Conservation (phyloP, 1,140 invertebrate species). For the Zaprionus gabonicus region DNA sequence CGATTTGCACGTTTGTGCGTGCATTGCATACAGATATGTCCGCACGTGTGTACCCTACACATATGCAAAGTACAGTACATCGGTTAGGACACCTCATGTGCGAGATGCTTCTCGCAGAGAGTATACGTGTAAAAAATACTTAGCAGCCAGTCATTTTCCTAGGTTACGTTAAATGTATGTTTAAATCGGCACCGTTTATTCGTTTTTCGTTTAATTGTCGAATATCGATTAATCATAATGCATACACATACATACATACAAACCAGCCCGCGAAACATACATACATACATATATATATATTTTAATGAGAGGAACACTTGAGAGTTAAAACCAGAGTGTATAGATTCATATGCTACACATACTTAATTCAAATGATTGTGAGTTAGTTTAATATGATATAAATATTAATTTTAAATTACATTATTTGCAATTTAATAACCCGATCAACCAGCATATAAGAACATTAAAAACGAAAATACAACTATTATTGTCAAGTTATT, state of each 20-base stretch:
- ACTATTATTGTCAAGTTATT: conserved; percentile 80
- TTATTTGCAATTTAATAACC: conserved; percentile 79
- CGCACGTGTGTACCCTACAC: conserved; percentile 23
- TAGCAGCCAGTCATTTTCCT: conserved; percentile 63
- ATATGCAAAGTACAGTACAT: conserved; percentile 58
- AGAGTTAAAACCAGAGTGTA: conserved; percentile 43
- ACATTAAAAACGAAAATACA: conserved; percentile 49
- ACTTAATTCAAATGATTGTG: conserved; percentile 83
- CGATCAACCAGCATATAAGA: conserved; percentile 77
- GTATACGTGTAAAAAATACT: conserved; percentile 59
- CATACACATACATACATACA: conserved; percentile 26
- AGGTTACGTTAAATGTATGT: conserved; percentile 56
- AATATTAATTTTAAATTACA: conserved; percentile 82
- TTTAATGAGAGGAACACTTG: conserved; percentile 21
- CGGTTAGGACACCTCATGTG: conserved; percentile 50
- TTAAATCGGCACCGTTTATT: conserved; percentile 52
- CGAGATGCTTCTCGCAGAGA: conserved; percentile 30
- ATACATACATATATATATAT: conserved; percentile 36
- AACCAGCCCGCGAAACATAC: conserved; percentile 12
- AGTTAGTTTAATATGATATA: conserved; percentile 83
- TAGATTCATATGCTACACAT: conserved; percentile 57
- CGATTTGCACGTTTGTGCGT: conserved; percentile 59
- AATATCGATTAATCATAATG: conserved; percentile 52
- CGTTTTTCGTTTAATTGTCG: conserved; percentile 56
- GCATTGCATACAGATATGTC: conserved; percentile 47